These are phyloP conservation scores for Mythimna albipuncta DNA, from an alignment of 2,888 invertebrate genomes.

Conservation along the genomic window DNA sequence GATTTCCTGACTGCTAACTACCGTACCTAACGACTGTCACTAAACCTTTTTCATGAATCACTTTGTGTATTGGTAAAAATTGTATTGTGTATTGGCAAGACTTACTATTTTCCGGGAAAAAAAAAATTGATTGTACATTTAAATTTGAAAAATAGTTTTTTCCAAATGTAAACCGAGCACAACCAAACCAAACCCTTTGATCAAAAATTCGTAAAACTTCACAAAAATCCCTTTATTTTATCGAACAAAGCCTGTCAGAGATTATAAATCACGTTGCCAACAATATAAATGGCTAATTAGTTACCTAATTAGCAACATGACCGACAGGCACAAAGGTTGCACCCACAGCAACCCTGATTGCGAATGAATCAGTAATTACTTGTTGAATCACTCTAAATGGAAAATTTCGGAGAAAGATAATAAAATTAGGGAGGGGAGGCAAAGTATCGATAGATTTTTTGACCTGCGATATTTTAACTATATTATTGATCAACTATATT, in stretches of 20 bases:
- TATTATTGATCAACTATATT: no score
- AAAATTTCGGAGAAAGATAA: slow-evolving; percentile 13
- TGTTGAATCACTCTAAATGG: slow-evolving; percentile 24
- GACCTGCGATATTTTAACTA: neutral
- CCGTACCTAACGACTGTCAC: no score
- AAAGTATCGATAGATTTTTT: slow-evolving; percentile 29
- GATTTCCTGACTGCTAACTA: no score
- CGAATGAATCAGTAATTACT: slow-evolving; percentile 38
- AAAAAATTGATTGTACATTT: no score
- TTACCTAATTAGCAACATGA: slow-evolving; percentile 39
- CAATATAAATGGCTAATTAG: slow-evolving; percentile 48
- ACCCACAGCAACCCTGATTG: slow-evolving; percentile 32
- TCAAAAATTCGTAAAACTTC: neutral
- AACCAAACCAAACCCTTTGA: neutral
- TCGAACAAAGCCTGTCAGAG: slow-evolving; percentile 15
- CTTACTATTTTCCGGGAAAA: no score
- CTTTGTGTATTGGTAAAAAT: no score
- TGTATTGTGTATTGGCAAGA: no score
- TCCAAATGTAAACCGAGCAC: no score
- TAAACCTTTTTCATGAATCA: no score
- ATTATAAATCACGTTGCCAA: slow-evolving; percentile 34
- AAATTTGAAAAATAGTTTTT: no score
- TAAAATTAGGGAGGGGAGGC: slow-evolving; percentile 7
- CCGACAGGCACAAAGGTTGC: slow-evolving; percentile 30
- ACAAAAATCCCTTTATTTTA: slow-evolving; percentile 12